Evolutionary conservation across 2,797 vertebrate species (phyloP).

Genomic region (Periparus ater): DNA sequence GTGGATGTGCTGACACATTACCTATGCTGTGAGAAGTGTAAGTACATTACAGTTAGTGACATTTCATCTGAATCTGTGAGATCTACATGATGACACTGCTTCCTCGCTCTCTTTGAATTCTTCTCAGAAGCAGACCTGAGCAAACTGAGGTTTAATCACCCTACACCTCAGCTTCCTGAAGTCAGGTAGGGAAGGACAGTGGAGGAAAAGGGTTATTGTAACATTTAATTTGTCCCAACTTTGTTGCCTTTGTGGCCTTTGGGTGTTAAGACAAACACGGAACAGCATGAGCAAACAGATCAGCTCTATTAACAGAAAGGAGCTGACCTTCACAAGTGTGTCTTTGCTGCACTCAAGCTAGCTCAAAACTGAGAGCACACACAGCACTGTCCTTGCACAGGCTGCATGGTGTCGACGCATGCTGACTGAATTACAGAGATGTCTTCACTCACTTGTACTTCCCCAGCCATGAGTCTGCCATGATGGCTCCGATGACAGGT

Average conservation of each 20-base stretch:
- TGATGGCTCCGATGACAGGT: slow-evolving; percentile 90
- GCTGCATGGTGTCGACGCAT: neutral
- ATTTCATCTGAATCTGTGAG: neutral
- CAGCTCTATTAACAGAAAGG: neutral
- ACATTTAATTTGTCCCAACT: neutral
- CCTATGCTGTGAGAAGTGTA: neutral
- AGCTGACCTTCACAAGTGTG: neutral
- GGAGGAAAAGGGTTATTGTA: neutral
- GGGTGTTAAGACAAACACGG: neutral
- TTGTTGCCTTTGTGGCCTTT: neutral
- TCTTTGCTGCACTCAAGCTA: neutral
- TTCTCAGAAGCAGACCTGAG: neutral
- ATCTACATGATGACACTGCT: neutral
- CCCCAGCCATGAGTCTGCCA: slow-evolving; percentile 95
- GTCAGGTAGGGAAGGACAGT: neutral
- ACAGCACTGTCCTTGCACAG: neutral
- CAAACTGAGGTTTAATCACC: neutral
- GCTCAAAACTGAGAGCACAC: neutral
- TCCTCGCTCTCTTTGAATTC: neutral
- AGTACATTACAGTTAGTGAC: neutral
- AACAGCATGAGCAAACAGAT: neutral
- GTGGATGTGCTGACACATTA: neutral
- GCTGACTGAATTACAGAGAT: neutral
- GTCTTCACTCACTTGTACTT: slow-evolving; percentile 89
- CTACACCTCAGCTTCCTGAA: neutral